Conservation (phyloP, 2,888 invertebrate genomes). For the Lasioglossum calceatum region DNA sequence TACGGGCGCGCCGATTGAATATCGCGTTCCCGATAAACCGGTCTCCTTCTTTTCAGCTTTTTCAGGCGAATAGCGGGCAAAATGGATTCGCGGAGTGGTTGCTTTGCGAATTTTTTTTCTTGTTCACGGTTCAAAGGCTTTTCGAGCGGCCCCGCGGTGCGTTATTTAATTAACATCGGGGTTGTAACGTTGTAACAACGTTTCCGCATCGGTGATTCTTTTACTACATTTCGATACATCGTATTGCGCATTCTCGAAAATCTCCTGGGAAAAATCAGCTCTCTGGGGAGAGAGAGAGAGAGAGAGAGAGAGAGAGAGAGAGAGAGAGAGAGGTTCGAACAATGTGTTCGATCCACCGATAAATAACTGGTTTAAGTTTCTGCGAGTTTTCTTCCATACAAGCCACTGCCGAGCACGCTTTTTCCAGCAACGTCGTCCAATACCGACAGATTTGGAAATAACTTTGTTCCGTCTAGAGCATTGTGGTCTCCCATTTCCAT, state of each 20-base stretch:
- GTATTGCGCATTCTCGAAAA: conserved; percentile 10
- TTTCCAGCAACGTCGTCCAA: conserved; percentile 58
- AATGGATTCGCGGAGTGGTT: not conserved
- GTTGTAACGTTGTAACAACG: conserved; percentile 32
- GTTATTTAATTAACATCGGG: conserved; percentile 42
- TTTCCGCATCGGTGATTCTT: conserved; percentile 38
- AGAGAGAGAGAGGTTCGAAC: not conserved
- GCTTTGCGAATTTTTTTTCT: not conserved
- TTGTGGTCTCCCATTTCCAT: not conserved
- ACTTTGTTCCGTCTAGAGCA: conserved; percentile 63
- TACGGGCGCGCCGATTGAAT: conserved; percentile 27
- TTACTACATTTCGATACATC: conserved; percentile 4
- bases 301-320: not conserved
- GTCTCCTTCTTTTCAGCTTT: conserved; percentile 11
- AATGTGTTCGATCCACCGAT: conserved; percentile 13
- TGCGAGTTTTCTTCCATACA: conserved; percentile 8
- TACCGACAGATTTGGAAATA: conserved; percentile 73
- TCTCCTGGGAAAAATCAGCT: conserved; percentile 16
- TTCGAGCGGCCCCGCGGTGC: not conserved
- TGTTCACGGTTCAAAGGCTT: not conserved
- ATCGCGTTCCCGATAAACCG: conserved; percentile 36
- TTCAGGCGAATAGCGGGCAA: not conserved
- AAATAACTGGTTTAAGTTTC: conserved; percentile 42
- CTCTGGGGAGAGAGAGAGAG: not conserved
- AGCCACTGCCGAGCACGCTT: conserved; percentile 51